Evolutionary conservation across 1,140 invertebrate genomes (phyloP), one percentile per base, ranked within the genome.

Genomic region (Monomorium pharaonis): DNA sequence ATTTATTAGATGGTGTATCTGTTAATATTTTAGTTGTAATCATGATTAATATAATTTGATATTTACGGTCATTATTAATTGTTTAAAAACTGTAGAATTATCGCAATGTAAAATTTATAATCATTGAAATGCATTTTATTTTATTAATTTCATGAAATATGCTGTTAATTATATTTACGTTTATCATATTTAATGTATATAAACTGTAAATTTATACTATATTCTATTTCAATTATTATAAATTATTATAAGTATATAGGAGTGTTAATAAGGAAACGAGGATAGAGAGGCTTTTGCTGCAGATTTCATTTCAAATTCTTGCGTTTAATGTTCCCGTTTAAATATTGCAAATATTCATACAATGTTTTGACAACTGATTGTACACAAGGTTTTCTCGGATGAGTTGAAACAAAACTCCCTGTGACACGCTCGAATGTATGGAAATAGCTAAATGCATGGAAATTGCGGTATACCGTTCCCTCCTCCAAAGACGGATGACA

Each of bases 311-410:
- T 47, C n/a, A 7, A 84, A 58, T 76, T 87, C 58, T 76, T 33
- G 44, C 54, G 18, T 84, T 84, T 84, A 62, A 84, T 84, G 81
- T 84, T 84, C 81, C 70, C 81, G 42, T 84, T 77, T 44, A 44
- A 76, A 49, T 84, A 76, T 76, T 84, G 60, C 44, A 77, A 30
- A 51, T 42, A 33, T 33, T 76, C 58, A 62, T 84, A 84, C 70
- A 84, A 84, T 42, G 60, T 77, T 67, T 76, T 84, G 56, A 84
- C 60, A 84, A 62, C 30, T 44, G 44, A 84, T 75, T 65, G 60
- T 30, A 77, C 81, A 37, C 44, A 84, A 77, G 37, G 6, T 54
- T n/a, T n/a, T 44, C 63, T 67, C 63, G 51, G 37, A 47, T 27
- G 24, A 60, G 65, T 72, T 72, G 63, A 47, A 83, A 72, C 37